Evolutionary conservation across 1,140 invertebrate genomes (phyloP), one percentile per base, ranked within the genome.

Genomic region (Drosophila carrolli): DNA sequence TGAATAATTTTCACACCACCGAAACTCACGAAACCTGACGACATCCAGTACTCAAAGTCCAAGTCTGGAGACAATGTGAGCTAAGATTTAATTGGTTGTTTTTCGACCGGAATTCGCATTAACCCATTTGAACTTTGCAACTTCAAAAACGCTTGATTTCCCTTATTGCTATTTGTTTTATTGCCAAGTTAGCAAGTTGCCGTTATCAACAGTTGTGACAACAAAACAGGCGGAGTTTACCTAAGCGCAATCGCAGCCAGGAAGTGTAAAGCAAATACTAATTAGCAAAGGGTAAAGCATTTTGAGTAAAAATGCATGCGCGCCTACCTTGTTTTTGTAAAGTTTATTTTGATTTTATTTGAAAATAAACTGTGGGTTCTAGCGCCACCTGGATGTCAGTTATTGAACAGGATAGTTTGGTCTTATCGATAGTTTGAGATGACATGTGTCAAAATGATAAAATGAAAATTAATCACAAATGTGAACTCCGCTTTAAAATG

Each of bases 1-100:
- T 86, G 78, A 73, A 78, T 76, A 78, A 78, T 86, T 86, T 86
- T 86, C 83, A 81, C 82, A 88, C 78, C 57, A 57, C 5, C 75
- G 56, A 54, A 53, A 43, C 44, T 43, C 55, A 54, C 65, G 55
- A 51, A 57, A 76, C 62, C 63, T 77, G 75, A 76, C 75, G 75
- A 77, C 63, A 32, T 32, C 8, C 7, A 32, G 7, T 32, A 66
- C 65, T 68, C n/a, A 38, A 44, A 63, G 38, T 65, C 63, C 70
- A 77, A 70, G 75, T 77, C 51, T 68, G 43, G 43, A 32, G 51
- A 54, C 14, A 65, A 23, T 44, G 23, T 41, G 50, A 46, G 51
- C 72, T 43, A 16, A 41, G 43, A 37, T 62, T 58, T 74, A 73
- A 50, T 73, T 78, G 68, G 53, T 47, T 19, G 43, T 47, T 29